Base-by-base conservation (phyloP, 2,888 invertebrate genomes). In the Drosophila differens region DNA sequence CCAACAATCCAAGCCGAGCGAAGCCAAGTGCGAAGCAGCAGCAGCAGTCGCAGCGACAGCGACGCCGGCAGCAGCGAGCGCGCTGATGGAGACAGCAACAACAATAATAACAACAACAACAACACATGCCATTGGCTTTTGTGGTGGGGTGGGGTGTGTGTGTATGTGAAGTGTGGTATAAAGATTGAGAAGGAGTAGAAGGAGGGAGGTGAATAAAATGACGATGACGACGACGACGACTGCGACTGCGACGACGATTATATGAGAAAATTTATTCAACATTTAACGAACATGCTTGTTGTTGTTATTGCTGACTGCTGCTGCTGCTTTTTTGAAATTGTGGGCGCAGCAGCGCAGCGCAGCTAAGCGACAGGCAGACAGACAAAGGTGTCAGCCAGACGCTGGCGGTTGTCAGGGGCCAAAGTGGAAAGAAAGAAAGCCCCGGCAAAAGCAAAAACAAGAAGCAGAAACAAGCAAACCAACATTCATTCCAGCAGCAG, bases 191-290 rank as follows among this genome's bases (percentile, higher is more conserved):
- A 39, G 55, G 39, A 39, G 55, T n/a, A 52, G 19, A 28, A 35
- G 22, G 55, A 9, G 39, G 28, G 52, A 54, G 55, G 55, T 30
- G 49, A 53, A 60, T 63, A 79, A 79, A 71, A 79, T 72, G 61
- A 79, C 75, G 76, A 80, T 22, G 25, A 47, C 47, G 47, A 14
- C 14, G 71, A 61, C 69, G 69, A 35, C 35, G 14, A 35, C 35
- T 39, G 41, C 73, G 74, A 74, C 70, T 65, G 66, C 84, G 75
- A 78, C 85, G 79, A 82, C 88, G 82, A 83, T 81, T 86, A 83
- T 80, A 73, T 88, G 86, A 80, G 89, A 83, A 85, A 88, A 85
- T 86, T 82, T 88, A 86, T 86, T 88, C 85, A 86, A 74, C 86
- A 86, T 86, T 88, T 85, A 88, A 85, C 85, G 88, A 87, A 87